Evolutionary conservation across 2,888 invertebrate species (phyloP).

Genomic region (Tricholauxania praeusta): DNA sequence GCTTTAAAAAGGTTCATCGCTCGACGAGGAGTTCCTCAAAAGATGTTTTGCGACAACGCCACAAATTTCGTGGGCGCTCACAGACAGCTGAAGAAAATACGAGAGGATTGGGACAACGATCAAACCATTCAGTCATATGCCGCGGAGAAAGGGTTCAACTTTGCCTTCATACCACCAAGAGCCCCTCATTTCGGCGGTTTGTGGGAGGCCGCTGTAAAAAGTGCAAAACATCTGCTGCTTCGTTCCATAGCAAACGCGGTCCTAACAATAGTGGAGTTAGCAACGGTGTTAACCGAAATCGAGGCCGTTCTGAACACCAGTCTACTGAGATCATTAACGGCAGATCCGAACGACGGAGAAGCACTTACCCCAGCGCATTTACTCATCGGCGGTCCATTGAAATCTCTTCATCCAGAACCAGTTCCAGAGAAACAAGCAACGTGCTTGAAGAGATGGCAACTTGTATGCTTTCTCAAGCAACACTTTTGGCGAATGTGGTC

Average conservation of each 20-base stretch:
- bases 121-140: background rate
- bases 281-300: too few species aligned
- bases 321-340: too few species aligned
- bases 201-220: constrained; percentile 33
- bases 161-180: constrained; percentile 32
- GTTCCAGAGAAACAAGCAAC: constrained; percentile 2
- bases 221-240: constrained; percentile 22
- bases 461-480: constrained; percentile 37
- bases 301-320: too few species aligned
- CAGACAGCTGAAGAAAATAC: constrained; percentile 8
- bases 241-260: constrained; percentile 30
- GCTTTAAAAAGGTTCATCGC: constrained; percentile 39
- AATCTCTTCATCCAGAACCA: too few species aligned
- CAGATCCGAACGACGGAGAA: too few species aligned
- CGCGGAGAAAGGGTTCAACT: background rate
- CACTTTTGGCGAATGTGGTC: constrained; percentile 27
- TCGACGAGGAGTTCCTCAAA: constrained; percentile 31
- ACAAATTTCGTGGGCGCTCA: constrained; percentile 32
- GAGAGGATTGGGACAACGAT: background rate
- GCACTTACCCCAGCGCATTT: constrained; percentile 38
- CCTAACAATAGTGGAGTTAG: constrained; percentile 37
- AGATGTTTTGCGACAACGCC: constrained; percentile 35
- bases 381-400: too few species aligned
- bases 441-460: constrained; percentile 15
- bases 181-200: constrained; percentile 33